A percentile compares a stretch with the other conserved stretches of the same genome.
These are phyloP conservation scores for Genyomyrus donnyi DNA, from an alignment of 2,113 vertebrate species.

Conservation along the genomic window DNA sequence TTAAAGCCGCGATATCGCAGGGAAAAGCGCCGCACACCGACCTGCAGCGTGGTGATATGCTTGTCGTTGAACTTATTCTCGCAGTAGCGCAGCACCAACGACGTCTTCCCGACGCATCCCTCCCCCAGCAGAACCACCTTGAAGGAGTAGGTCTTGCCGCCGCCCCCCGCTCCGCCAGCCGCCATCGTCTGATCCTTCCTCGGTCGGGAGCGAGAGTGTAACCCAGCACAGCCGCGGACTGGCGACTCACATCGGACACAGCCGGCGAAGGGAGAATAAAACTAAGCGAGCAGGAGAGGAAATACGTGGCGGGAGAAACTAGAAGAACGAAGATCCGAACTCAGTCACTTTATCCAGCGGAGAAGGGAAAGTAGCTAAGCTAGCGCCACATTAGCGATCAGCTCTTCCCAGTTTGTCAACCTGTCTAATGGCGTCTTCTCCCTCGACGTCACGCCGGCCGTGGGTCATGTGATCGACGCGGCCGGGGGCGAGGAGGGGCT, in stretches of 20 bases:
- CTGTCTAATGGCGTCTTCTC: slow-evolving; percentile 21
- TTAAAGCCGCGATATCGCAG: background rate
- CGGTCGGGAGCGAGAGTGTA: background rate
- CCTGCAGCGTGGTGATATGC: slow-evolving; percentile 98
- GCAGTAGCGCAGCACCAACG: slow-evolving; percentile 91
- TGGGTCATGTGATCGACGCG: background rate
- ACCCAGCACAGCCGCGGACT: background rate
- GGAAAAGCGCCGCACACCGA: slow-evolving; percentile 44
- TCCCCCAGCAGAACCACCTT: slow-evolving; percentile 95
- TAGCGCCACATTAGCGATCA: background rate
- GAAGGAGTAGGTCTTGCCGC: slow-evolving; percentile 81
- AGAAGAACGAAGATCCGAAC: background rate
- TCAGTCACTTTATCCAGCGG: background rate
- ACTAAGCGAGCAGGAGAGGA: background rate
- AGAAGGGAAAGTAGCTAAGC: background rate
- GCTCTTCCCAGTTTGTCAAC: background rate
- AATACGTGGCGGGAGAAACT: background rate
- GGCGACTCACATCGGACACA: slow-evolving; percentile 4
- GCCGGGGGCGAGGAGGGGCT: background rate
- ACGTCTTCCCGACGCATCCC: slow-evolving; percentile 95
- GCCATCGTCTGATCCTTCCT: slow-evolving; percentile 53
- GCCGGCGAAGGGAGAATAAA: background rate
- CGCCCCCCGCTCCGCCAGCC: slow-evolving; percentile 57
- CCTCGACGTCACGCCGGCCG: slow-evolving; percentile 4
- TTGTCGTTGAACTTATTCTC: slow-evolving; percentile 99